These are phyloP conservation scores for Brachycybe producta DNA, from an alignment of 2,888 invertebrate species.

Conservation along the genomic window DNA sequence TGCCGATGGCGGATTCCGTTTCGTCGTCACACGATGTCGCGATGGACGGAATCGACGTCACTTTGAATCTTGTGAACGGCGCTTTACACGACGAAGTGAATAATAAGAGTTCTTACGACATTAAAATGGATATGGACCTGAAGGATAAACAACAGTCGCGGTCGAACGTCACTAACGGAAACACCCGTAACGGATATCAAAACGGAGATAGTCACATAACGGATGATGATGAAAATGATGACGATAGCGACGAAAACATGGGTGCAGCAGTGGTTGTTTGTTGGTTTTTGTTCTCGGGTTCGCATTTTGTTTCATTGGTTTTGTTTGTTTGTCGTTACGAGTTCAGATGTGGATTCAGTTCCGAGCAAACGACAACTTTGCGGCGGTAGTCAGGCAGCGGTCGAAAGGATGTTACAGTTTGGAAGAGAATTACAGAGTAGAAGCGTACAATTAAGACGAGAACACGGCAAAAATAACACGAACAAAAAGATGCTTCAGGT, in stretches of 20 bases:
- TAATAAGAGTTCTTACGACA: constrained; percentile 23
- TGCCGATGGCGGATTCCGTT: too few species aligned
- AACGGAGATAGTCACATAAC: constrained; percentile 43
- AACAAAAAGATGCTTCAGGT: constrained; percentile 89
- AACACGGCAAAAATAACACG: constrained; percentile 62
- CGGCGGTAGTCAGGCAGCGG: constrained; percentile 61
- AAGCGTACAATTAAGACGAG: constrained; percentile 68
- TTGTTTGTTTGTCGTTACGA: not conserved
- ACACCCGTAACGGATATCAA: constrained; percentile 42
- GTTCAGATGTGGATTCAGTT: constrained; percentile 25
- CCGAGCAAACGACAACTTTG: constrained; percentile 41
- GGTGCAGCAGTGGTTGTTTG: constrained; percentile 10
- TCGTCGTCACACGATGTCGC: constrained; percentile 35
- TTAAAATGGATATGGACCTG: constrained; percentile 24
- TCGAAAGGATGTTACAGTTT: constrained; percentile 87
- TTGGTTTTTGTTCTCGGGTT: not conserved
- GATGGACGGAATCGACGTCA: constrained; percentile 46
- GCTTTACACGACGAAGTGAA: constrained; percentile 32
- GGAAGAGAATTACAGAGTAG: constrained; percentile 85
- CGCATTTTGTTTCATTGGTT: not conserved
- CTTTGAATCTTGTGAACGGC: constrained; percentile 38
- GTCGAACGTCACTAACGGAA: constrained; percentile 24
- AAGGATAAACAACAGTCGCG: too few species aligned
- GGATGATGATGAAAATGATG: constrained; percentile 39
- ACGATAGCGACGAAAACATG: constrained; percentile 20